These are phyloP conservation scores for Ophion ventricosus DNA, from an alignment of 2,888 invertebrate genomes.

Conservation along the genomic window DNA sequence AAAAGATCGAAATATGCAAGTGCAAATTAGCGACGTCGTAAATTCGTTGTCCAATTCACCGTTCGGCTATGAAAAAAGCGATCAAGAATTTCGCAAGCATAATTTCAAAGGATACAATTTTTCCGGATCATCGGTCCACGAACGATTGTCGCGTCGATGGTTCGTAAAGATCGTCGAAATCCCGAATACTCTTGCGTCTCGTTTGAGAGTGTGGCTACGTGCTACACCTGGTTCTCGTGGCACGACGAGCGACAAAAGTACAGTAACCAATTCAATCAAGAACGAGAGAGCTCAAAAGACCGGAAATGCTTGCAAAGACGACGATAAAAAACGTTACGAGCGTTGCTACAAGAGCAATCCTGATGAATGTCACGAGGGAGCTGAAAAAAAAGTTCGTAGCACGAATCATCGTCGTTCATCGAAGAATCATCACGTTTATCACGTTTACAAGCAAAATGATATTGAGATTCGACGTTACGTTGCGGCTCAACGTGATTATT, in stretches of 20 bases:
- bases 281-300: constrained; percentile 26
- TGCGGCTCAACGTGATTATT: constrained; percentile 35
- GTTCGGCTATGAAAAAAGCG: constrained; percentile 33
- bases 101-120: constrained; percentile 6
- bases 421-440: constrained; percentile 59
- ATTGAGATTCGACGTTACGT: constrained; percentile 32
- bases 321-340: constrained; percentile 4
- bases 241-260: constrained; percentile 53
- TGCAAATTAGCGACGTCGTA: constrained; percentile 15
- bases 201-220: constrained; percentile 59
- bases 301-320: constrained; percentile 6
- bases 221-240: constrained; percentile 34
- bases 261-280: constrained; percentile 41
- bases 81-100: constrained; percentile 16
- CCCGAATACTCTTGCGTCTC: constrained; percentile 51
- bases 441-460: constrained; percentile 57
- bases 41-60: constrained; percentile 26
- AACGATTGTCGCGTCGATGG: constrained; percentile 55
- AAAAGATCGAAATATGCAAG: constrained; percentile 16
- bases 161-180: constrained; percentile 54
- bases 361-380: neutral
- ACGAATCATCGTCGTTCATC: constrained; percentile 26
- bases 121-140: constrained; percentile 17
- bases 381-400: neutral
- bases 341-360: neutral